Evolutionary conservation across 2,888 invertebrate species (phyloP).

Genomic region (Acronicta psi): DNA sequence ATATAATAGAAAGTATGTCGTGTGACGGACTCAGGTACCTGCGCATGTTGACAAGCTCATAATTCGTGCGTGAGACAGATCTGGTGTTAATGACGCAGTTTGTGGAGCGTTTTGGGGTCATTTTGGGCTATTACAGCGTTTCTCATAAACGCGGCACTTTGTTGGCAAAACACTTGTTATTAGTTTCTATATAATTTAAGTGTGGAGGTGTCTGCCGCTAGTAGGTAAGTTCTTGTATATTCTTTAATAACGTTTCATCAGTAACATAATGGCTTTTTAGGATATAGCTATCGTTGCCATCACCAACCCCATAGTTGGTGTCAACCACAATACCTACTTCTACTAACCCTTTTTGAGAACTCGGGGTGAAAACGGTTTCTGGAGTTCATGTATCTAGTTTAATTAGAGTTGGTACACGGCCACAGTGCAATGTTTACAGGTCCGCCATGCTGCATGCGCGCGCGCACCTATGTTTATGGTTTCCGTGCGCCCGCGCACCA

Average conservation of each 20-base stretch:
- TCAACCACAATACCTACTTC: no score
- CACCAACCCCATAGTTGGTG: no score
- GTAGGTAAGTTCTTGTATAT: no score
- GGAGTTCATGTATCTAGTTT: slow-evolving; percentile 16
- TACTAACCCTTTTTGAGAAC: no score
- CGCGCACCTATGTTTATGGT: slow-evolving; percentile 9
- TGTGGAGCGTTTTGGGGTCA: slow-evolving; percentile 13
- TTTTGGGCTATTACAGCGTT: slow-evolving; percentile 9
- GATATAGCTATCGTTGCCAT: no score
- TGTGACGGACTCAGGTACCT: background rate
- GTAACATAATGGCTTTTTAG: no score
- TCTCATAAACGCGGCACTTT: slow-evolving; percentile 6
- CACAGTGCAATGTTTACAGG: slow-evolving; percentile 12
- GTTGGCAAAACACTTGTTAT: slow-evolving; percentile 9
- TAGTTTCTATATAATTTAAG: slow-evolving; percentile 2
- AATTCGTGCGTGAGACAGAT: slow-evolving; percentile 4
- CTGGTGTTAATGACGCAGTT: slow-evolving; percentile 22
- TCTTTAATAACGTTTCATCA: no score
- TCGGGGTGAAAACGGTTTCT: no score
- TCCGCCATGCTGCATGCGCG: slow-evolving; percentile 6
- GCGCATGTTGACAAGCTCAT: background rate
- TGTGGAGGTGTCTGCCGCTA: background rate
- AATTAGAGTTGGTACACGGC: slow-evolving; percentile 25
- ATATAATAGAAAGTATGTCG: slow-evolving; percentile 7
- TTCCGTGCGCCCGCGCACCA: slow-evolving; percentile 11